A percentile compares a stretch with the other conserved stretches of the same genome.
Evolutionary conservation across 2,888 invertebrate species (phyloP).

Genomic region (Trachelus stipa): DNA sequence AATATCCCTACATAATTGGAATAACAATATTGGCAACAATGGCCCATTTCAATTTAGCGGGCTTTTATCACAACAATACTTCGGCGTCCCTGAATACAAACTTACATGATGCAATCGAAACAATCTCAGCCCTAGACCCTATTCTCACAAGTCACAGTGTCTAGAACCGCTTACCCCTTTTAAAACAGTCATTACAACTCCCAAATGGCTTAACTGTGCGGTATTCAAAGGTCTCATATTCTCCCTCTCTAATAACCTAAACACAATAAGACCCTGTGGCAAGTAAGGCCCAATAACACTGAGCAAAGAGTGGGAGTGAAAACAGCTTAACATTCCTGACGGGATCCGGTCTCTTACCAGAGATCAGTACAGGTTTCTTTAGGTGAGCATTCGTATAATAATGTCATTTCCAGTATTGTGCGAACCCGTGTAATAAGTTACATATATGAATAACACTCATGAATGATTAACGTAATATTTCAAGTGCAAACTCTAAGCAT

Average conservation of each 20-base stretch:
- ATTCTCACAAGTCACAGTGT: not conserved
- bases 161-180: not conserved
- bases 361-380: not conserved
- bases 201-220: not conserved
- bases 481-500: not conserved
- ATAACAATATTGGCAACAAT: not conserved
- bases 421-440: not conserved
- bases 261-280: not conserved
- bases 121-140: not conserved
- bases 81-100: not conserved
- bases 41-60: not conserved
- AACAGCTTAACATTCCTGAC: slow-evolving; percentile 4
- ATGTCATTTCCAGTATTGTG: not conserved
- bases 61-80: not conserved
- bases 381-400: not conserved
- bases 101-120: not conserved
- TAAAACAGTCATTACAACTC: not conserved
- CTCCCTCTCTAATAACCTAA: not conserved
- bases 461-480: not conserved
- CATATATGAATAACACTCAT: not conserved
- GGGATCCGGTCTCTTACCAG: not conserved
- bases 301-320: not conserved
- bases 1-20: not conserved
- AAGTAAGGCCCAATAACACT: not conserved
- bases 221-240: not conserved